Conservation (phyloP, 2,888 invertebrate genomes). For the Clivina fossor region DNA sequence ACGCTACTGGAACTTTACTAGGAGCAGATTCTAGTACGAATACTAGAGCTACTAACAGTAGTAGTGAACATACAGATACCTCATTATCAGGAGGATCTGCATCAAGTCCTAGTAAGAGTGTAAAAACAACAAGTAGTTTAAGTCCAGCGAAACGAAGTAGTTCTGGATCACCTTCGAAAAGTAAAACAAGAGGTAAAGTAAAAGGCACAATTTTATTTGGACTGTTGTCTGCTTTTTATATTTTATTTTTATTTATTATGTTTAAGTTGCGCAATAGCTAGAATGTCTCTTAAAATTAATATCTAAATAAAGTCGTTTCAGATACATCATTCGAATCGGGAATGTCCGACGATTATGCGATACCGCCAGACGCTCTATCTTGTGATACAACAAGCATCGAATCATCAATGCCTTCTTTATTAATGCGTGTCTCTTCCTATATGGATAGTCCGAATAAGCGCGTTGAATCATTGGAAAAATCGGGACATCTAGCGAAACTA, state of each 20-base stretch:
- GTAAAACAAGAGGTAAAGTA: conserved; percentile 73
- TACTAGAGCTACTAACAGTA: conserved; percentile 56
- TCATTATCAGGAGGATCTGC: conserved; percentile 66
- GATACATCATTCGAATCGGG: conserved; percentile 91
- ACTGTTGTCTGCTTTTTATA: conserved; percentile 3
- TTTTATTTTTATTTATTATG: conserved; percentile 23
- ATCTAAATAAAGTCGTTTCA: conserved; percentile 59
- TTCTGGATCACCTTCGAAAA: conserved; percentile 79
- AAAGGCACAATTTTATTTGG: not conserved
- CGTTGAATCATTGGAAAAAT: conserved; percentile 82
- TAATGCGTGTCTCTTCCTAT: conserved; percentile 63
- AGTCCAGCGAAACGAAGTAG: conserved; percentile 82
- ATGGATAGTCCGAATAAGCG: conserved; percentile 62
- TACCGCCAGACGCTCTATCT: conserved; percentile 91
- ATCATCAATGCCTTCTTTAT: conserved; percentile 68
- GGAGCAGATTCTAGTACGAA: conserved; percentile 47
- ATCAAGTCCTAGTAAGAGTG: conserved; percentile 82
- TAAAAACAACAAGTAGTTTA: conserved; percentile 81
- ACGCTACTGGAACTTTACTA: conserved; percentile 46
- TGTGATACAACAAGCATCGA: conserved; percentile 77
- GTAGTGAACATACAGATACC: conserved; percentile 60
- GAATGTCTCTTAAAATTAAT: conserved; percentile 42
- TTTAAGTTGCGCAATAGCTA: conserved; percentile 39
- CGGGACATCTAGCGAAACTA: conserved; percentile 57
- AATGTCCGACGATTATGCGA: conserved; percentile 94